Base-by-base conservation (phyloP, 2,797 vertebrate species). In the Microctenopoma lineatum region DNA sequence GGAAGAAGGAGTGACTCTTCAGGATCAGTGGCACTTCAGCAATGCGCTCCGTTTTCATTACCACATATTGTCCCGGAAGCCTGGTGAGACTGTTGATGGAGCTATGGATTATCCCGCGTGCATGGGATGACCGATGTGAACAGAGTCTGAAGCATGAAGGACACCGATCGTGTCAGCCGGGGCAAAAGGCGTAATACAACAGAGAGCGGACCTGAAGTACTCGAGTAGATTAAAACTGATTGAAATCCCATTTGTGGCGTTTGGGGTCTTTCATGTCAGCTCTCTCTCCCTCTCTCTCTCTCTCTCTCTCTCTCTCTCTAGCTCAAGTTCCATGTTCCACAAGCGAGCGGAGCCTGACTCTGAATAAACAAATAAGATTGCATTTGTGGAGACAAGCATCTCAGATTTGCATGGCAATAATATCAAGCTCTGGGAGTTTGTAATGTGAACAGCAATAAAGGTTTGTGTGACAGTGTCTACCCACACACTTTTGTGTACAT, bases 191-290 rank as follows among this genome's bases (percentile, higher is more conserved):
- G 82, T 62, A 86, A 81, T 84, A 87, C 85, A 84, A 80, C 71
- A 54, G 77, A 84, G 62, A 80, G 76, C 72, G 73, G 84, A 92
- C 89, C 89, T 86, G 87, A 85, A 90, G 81, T 85, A 89, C 88
- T 91, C 67, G 1, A 55, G 79, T 70, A 90, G 86, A 93, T 91
- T 90, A 92, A 91, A 89, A 90, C 79, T 87, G 85, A 93, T 89
- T 94, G 88, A 91, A 93, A 92, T 87, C 86, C 85, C 79, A 89
- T 93, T 90, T 90, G 85, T 85, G 85, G 71, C 63, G 15, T 87
- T 88, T 90, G 81, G 61, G 75, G 70, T 82, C 70, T 73, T 83
- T 69, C 38, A 77, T 77, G 70, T 79, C 61, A 59, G 56, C 74
- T 70, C 39, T 65, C 53, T 53, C 59, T 52, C 63, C 26, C 61